Percentiles rank a stretch among this genome's conserved stretches.
phyloP scores from a whole-genome alignment of 1,140 invertebrate genomes.

The Drosophila pseudoananassae region DNA sequence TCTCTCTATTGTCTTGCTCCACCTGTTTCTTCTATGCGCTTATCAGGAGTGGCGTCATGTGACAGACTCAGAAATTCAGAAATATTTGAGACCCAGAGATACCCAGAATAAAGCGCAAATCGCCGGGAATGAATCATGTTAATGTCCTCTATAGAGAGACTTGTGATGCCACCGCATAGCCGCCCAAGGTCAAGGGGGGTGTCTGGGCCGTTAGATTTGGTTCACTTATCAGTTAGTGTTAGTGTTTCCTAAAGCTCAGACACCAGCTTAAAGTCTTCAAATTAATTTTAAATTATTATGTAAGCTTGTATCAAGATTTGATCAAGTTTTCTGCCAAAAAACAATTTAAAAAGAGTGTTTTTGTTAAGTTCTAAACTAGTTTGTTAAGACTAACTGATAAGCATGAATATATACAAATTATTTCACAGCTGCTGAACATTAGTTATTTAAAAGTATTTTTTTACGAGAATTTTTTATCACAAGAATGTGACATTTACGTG shows the following conservation, averaged over 20 bases:
- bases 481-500: no score
- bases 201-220: conserved; percentile 6
- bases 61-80: conserved; percentile 5
- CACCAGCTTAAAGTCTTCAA: no score
- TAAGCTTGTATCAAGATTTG: no score
- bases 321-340: no score
- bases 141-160: conserved; percentile 14
- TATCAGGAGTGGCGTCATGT: conserved; percentile 27
- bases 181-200: conserved; percentile 7
- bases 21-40: background rate
- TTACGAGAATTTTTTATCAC: background rate
- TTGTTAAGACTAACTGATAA: no score
- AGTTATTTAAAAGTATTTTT: no score
- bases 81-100: conserved; percentile 2
- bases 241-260: no score
- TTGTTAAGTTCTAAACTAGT: no score
- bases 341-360: no score
- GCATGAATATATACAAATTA: no score
- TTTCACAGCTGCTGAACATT: background rate
- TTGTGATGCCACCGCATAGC: background rate
- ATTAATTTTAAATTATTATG: no score
- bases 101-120: conserved; percentile 10
- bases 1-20: background rate
- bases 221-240: conserved; percentile 7
- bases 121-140: conserved; percentile 17